Conservation (phyloP, 2,888 invertebrate genomes). For the Hyppa rectilinea region DNA sequence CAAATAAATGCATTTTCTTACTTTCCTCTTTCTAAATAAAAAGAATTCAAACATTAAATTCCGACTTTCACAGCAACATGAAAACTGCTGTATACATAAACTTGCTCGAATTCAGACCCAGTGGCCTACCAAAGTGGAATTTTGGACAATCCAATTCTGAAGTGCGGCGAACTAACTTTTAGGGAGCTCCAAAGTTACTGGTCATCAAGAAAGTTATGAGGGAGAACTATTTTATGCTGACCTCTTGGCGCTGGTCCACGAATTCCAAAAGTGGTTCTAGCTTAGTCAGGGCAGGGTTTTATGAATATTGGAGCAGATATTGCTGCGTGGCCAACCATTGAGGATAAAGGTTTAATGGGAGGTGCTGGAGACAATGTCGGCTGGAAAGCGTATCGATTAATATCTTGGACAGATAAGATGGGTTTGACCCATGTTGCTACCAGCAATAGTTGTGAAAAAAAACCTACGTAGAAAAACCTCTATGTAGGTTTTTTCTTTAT, state of each 20-base stretch:
- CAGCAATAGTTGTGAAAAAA: background rate
- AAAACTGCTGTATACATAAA: slow-evolving; percentile 34
- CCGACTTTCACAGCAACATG: slow-evolving; percentile 11
- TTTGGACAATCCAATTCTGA: slow-evolving; percentile 47
- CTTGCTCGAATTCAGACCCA: slow-evolving; percentile 30
- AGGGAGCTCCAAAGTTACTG: slow-evolving; percentile 35
- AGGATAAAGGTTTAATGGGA: slow-evolving; percentile 6
- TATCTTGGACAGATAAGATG: background rate
- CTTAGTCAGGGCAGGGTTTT: slow-evolving; percentile 40
- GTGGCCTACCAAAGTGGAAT: slow-evolving; percentile 36
- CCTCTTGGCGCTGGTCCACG: slow-evolving; percentile 47
- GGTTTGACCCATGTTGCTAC: background rate
- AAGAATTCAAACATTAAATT: too few species aligned
- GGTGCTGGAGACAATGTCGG: slow-evolving; percentile 1
- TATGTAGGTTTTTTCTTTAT: too few species aligned
- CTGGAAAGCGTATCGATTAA: slow-evolving; percentile 1
- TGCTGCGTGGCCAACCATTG: slow-evolving; percentile 39
- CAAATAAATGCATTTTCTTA: too few species aligned
- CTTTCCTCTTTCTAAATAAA: too few species aligned
- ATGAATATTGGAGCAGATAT: slow-evolving; percentile 53
- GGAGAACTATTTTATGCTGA: slow-evolving; percentile 13
- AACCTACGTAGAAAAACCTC: too few species aligned
- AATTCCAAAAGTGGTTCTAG: slow-evolving; percentile 41
- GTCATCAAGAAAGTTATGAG: background rate
- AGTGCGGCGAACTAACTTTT: slow-evolving; percentile 45